Percentiles rank a stretch among this genome's conserved stretches.
Conservation (phyloP, 2,797 vertebrate genomes). For the Sebastes trivittatus region DNA sequence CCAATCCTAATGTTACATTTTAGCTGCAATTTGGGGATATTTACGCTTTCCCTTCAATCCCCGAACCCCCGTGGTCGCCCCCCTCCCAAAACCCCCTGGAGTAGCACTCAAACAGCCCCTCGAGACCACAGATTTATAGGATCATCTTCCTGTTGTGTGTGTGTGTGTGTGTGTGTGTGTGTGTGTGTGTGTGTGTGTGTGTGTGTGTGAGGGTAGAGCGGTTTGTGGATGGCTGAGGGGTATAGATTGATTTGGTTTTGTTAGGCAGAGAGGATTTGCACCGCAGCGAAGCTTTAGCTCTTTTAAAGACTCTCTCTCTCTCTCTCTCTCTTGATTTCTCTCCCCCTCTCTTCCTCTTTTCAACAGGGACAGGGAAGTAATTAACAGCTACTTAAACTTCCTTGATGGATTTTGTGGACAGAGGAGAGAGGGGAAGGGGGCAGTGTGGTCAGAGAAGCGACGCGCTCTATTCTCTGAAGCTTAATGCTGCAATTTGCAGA, state of each 20-base stretch:
- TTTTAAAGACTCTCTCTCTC: slow-evolving; percentile 52
- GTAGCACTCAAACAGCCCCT: slow-evolving; percentile 79
- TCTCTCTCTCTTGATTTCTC: slow-evolving; percentile 49
- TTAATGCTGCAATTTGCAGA: slow-evolving; percentile 45
- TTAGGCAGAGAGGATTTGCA: slow-evolving; percentile 69
- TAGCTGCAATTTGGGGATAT: slow-evolving; percentile 80
- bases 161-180: no score
- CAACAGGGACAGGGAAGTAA: slow-evolving; percentile 73
- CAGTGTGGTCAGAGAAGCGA: slow-evolving; percentile 14
- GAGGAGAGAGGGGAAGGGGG: slow-evolving; percentile 47
- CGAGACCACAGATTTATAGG: slow-evolving; percentile 73
- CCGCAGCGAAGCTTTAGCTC: slow-evolving; percentile 55
- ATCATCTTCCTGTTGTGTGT: slow-evolving; percentile 58
- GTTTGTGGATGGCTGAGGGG: slow-evolving; percentile 52
- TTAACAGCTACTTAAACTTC: slow-evolving; percentile 79
- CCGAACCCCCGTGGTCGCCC: slow-evolving; percentile 41
- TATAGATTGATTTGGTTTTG: slow-evolving; percentile 68
- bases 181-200: background rate
- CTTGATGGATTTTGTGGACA: slow-evolving; percentile 72
- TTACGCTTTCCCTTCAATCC: slow-evolving; percentile 69
- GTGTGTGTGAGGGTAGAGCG: slow-evolving; percentile 25
- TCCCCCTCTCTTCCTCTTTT: slow-evolving; percentile 50
- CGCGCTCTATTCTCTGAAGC: slow-evolving; percentile 42
- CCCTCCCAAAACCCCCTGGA: slow-evolving; percentile 59
- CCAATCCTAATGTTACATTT: slow-evolving; percentile 78